phyloP scores from a whole-genome alignment of 2,797 vertebrate genomes.

The Natrix natrix region DNA sequence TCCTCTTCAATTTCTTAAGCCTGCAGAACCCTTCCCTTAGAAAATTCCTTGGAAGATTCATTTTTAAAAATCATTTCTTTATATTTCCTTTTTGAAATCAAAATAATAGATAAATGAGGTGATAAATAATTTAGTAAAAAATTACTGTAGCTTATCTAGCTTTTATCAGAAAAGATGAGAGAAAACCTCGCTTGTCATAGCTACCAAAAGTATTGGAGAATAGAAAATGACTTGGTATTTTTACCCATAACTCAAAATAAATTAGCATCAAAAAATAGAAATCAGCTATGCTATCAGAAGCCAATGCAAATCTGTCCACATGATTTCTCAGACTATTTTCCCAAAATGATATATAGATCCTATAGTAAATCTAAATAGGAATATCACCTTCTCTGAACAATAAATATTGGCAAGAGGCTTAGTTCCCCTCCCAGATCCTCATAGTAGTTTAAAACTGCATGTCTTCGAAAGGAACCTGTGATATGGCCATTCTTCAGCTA shows the following conservation, averaged over 20 bases:
- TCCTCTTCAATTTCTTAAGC: not conserved
- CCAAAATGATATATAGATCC: not conserved
- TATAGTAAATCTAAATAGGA: not conserved
- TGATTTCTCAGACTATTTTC: not conserved
- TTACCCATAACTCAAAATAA: not conserved
- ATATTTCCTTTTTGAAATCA: not conserved
- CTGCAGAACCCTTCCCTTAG: not conserved
- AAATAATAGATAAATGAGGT: not conserved
- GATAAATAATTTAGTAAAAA: not conserved
- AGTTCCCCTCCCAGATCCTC: not conserved
- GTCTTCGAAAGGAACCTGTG: not conserved
- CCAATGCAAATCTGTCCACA: not conserved
- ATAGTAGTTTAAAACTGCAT: not conserved
- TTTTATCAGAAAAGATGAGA: not conserved
- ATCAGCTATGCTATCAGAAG: not conserved
- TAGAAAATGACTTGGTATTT: not conserved
- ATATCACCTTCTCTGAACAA: not conserved
- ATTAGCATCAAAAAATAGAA: not conserved
- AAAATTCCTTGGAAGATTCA: not conserved
- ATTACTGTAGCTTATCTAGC: not conserved
- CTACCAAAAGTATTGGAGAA: not conserved
- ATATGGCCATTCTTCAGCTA: not conserved
- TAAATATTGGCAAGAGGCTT: not conserved
- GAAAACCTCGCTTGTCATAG: not conserved
- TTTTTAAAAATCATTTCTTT: not conserved